Conservation (phyloP, 2,113 vertebrate species). For the Cryptotis parvus region DNA sequence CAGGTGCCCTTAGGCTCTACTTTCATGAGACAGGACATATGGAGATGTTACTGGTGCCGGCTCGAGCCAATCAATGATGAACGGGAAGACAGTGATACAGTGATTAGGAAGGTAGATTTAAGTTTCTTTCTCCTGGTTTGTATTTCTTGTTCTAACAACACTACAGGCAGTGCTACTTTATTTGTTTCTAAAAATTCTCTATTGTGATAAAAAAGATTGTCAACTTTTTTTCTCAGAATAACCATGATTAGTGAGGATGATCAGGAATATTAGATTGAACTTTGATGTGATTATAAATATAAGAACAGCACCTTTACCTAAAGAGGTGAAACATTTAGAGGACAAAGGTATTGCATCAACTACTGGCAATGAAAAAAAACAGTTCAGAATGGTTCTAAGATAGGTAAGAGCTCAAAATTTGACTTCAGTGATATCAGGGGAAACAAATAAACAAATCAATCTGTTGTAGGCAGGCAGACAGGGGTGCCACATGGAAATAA, state of each 20-base stretch:
- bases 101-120: not conserved
- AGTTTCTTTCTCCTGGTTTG: not conserved
- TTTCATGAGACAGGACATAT: too few species aligned
- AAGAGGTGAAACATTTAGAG: not conserved
- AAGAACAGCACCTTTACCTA: not conserved
- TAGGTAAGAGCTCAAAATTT: not conserved
- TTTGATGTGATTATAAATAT: not conserved
- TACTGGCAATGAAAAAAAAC: not conserved
- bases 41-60: too few species aligned
- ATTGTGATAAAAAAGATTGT: not conserved
- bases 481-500: too few species aligned
- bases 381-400: not conserved
- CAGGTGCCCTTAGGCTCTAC: too few species aligned
- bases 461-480: too few species aligned
- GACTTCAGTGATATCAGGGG: not conserved
- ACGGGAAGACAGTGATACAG: too few species aligned
- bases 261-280: not conserved
- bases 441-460: not conserved
- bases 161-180: not conserved
- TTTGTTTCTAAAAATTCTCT: not conserved
- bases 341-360: not conserved
- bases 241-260: not conserved
- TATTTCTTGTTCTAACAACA: fast-evolving
- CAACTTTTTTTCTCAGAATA: not conserved
- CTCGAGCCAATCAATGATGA: too few species aligned